Evolutionary conservation across 2,797 vertebrate species (phyloP).

Genomic region (Trematomus bernacchii): DNA sequence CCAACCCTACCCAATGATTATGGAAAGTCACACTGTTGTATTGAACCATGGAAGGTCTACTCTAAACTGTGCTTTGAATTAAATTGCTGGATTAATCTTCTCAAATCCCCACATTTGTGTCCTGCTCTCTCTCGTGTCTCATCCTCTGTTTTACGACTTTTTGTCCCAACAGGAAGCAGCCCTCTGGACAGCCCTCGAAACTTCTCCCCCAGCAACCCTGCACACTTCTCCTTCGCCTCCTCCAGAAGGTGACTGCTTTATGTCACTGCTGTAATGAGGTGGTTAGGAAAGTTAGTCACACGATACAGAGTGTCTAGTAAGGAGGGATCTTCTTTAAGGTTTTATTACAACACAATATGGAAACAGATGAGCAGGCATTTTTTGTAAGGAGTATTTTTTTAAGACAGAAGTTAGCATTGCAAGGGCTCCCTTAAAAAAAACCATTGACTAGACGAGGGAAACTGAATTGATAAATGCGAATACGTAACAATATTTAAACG

Average conservation of each 20-base stretch:
- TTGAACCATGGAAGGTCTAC: not conserved
- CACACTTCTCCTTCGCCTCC: conserved; percentile 94
- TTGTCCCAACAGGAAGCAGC: conserved; percentile 87
- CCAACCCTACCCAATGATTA: not conserved
- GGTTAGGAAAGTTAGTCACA: no score
- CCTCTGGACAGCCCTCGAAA: conserved; percentile 94
- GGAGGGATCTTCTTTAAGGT: no score
- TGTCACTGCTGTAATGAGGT: not conserved
- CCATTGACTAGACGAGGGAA: no score
- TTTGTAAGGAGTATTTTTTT: no score
- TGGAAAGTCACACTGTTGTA: not conserved
- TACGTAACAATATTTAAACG: no score
- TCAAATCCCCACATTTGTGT: not conserved
- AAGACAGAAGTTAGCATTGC: no score
- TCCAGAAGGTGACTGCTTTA: conserved; percentile 88
- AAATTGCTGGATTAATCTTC: not conserved
- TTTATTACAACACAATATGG: no score
- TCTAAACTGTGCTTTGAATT: not conserved
- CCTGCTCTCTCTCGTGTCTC: conserved; percentile 18
- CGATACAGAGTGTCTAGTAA: no score
- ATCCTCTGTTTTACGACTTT: conserved; percentile 26
- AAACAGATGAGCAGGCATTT: no score
- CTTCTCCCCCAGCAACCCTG: conserved; percentile 92
- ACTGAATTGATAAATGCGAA: no score
- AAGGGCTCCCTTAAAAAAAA: no score